Evolutionary conservation across 2,888 invertebrate species (phyloP).

Genomic region (Prosopocoilus inquinatus): DNA sequence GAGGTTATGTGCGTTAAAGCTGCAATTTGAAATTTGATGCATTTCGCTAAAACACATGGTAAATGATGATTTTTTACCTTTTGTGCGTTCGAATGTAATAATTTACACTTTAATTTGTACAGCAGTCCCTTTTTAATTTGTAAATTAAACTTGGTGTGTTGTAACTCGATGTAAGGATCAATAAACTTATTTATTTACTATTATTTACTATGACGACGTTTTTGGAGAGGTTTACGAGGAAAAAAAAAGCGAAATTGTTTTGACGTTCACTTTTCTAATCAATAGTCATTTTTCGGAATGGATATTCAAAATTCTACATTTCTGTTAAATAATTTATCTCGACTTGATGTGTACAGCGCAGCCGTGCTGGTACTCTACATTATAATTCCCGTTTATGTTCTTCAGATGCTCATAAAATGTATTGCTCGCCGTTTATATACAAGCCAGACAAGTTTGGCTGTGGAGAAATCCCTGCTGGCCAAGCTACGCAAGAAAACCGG

Average conservation of each 20-base stretch:
- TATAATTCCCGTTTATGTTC: conserved; percentile 6
- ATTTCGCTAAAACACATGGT: conserved; percentile 8
- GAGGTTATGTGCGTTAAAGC: background rate
- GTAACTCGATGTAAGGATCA: background rate
- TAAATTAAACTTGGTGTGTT: too few relatives aligned
- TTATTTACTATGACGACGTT: conserved; percentile 33
- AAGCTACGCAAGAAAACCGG: conserved; percentile 92
- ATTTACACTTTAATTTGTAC: too few relatives aligned
- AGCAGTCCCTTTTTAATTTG: background rate
- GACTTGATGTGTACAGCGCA: background rate
- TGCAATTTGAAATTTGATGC: background rate
- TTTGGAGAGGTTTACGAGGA: background rate
- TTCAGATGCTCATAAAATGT: conserved; percentile 17
- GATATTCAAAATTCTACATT: background rate
- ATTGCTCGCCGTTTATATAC: conserved; percentile 57
- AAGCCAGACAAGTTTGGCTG: conserved; percentile 55
- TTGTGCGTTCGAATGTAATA: too few relatives aligned
- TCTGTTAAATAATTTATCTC: background rate
- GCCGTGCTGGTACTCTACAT: background rate
- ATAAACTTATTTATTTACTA: conserved; percentile 30
- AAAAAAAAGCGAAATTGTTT: background rate
- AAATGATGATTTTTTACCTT: conserved; percentile 9
- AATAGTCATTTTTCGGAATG: background rate
- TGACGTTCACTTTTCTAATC: too few relatives aligned
- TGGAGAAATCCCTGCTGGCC: conserved; percentile 73